phyloP scores from a whole-genome alignment of 1,140 invertebrate genomes.

The Drosophila nannoptera region DNA sequence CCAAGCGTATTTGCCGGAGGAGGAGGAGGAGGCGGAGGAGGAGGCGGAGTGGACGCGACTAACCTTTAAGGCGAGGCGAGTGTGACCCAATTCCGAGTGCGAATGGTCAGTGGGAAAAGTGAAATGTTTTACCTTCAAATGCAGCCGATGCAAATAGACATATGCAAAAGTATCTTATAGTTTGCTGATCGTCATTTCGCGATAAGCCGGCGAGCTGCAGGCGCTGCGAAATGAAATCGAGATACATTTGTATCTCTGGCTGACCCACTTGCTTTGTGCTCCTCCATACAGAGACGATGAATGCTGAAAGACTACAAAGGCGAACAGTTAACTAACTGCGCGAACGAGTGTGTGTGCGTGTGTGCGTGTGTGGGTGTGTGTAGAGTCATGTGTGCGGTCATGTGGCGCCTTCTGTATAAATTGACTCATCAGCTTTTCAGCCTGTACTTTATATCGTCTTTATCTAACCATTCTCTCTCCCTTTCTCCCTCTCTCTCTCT shows the following conservation, averaged over 20 bases:
- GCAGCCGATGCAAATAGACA: conserved; percentile 61
- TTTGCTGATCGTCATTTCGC: conserved; percentile 63
- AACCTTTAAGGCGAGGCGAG: conserved; percentile 14
- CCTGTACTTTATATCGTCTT: conserved; percentile 16
- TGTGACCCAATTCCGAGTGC: conserved; percentile 48
- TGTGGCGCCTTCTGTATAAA: conserved; percentile 53
- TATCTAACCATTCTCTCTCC: conserved; percentile 5
- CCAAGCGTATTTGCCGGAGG: conserved; percentile 40
- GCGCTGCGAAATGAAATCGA: conserved; percentile 70
- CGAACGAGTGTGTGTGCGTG: not conserved
- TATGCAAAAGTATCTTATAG: conserved; percentile 62
- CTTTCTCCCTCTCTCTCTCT: conserved; percentile 15
- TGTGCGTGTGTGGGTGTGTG: conserved; percentile 1
- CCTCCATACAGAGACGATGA: conserved; percentile 28
- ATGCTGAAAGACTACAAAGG: conserved; percentile 60
- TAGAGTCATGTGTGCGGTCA: conserved; percentile 29
- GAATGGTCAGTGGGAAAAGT: conserved; percentile 62
- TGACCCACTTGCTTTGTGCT: conserved; percentile 64
- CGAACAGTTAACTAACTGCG: not conserved
- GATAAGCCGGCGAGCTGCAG: conserved; percentile 50
- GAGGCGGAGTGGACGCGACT: too few species aligned
- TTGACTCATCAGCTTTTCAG: conserved; percentile 63
- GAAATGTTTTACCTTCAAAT: conserved; percentile 70
- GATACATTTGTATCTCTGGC: conserved; percentile 64
- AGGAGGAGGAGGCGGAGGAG: too few species aligned